Percentiles rank a stretch among this genome's conserved stretches.
Conservation (phyloP, 2,797 vertebrate genomes). For the Lindbergichthys nudifrons region DNA sequence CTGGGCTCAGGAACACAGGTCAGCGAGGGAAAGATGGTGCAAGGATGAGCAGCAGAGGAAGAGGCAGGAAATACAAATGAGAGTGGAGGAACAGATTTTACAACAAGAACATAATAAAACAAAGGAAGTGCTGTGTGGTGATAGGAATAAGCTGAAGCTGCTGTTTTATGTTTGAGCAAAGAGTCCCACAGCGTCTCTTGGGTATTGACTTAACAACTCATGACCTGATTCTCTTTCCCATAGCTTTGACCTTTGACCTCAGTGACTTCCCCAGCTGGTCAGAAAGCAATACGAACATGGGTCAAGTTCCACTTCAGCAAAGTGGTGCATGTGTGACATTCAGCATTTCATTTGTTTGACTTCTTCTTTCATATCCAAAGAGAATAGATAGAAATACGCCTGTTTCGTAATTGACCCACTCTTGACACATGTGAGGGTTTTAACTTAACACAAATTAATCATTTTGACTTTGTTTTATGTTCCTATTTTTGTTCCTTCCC, state of each 20-base stretch:
- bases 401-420: neutral
- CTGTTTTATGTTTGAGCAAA: slow-evolving; percentile 17
- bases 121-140: neutral
- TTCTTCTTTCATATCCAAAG: neutral
- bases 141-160: neutral
- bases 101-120: neutral
- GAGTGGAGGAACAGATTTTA: neutral
- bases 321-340: slow-evolving; percentile 22
- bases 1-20: slow-evolving; percentile 29
- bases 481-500: neutral
- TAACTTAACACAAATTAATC: neutral
- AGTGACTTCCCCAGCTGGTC: slow-evolving; percentile 70
- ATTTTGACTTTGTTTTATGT: neutral
- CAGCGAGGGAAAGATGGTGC: slow-evolving; percentile 22
- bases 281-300: slow-evolving; percentile 61
- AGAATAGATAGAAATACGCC: neutral
- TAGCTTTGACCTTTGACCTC: slow-evolving; percentile 77
- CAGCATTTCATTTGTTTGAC: slow-evolving; percentile 24
- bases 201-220: slow-evolving; percentile 63
- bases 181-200: slow-evolving; percentile 44
- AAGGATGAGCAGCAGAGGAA: slow-evolving; percentile 28
- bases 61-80: neutral
- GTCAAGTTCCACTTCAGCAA: slow-evolving; percentile 67
- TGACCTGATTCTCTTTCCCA: slow-evolving; percentile 67
- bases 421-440: slow-evolving; percentile 1